Evolutionary conservation across 2,888 invertebrate genomes (phyloP).

Genomic region (Phortica okadai): DNA sequence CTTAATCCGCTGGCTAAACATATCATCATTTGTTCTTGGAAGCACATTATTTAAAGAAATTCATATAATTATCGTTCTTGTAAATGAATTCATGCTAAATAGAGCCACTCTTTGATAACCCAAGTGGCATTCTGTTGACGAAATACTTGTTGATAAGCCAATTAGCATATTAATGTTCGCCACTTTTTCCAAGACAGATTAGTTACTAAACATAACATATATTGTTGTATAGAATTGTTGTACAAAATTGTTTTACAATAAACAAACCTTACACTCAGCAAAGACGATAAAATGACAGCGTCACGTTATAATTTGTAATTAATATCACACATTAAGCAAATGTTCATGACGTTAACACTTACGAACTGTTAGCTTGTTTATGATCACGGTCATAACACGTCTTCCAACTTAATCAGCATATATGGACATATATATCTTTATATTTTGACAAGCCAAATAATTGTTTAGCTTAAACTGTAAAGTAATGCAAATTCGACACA

Average conservation of each 20-base stretch:
- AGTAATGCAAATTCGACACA: not conserved
- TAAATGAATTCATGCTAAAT: too few relatives aligned
- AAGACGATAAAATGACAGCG: not conserved
- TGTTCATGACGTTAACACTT: not conserved
- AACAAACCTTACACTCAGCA: not conserved
- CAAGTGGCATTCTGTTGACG: too few relatives aligned
- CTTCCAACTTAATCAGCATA: not conserved
- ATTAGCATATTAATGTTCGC: too few relatives aligned
- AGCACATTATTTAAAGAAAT: too few relatives aligned
- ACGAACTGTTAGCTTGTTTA: slow-evolving; percentile 12
- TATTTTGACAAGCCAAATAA: not conserved
- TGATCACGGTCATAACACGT: slow-evolving; percentile 10
- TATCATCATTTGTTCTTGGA: too few relatives aligned
- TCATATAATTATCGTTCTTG: too few relatives aligned
- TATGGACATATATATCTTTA: not conserved
- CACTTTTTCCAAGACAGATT: too few relatives aligned
- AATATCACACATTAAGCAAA: not conserved
- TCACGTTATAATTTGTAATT: not conserved
- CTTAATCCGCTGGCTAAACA: too few relatives aligned
- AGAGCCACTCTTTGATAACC: too few relatives aligned
- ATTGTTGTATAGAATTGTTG: too few relatives aligned
- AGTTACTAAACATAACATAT: too few relatives aligned
- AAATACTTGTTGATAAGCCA: too few relatives aligned
- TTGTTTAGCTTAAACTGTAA: not conserved
- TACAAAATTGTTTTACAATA: not conserved